Evolutionary conservation across 2,888 invertebrate genomes (phyloP), one percentile per base, ranked within the genome.

Genomic region (Petrolisthes manimaculis): DNA sequence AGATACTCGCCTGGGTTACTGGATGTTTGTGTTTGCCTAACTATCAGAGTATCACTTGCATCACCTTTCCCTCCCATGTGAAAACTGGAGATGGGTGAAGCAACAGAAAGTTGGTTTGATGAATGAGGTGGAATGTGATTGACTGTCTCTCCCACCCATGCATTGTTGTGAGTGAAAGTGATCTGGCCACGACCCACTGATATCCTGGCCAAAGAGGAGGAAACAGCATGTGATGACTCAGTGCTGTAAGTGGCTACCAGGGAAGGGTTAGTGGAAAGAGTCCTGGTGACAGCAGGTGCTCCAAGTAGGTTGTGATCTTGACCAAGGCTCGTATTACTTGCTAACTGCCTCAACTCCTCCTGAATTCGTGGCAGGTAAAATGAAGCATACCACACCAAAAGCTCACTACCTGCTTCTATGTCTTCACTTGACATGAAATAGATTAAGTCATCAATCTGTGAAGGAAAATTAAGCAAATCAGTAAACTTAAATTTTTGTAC

Each of bases 311-410:
- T 86, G 14, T 75, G 81, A 24, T 37, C 37, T 4, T 71, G 18
- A 53, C 21, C 12, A 4, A n/a, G 14, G 37, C 37, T 37, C 2
- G 37, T 37, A 2, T 37, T 37, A 21, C 61, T 54, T 61, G 75
- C 81, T 5, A 86, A 61, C 5, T 67, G 37, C 56, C 71, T 69
- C 56, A 83, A 21, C 67, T 87, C 87, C 18, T 87, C 79, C 79
- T 83, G 93, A 93, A 95, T 93, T 92, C 94, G 94, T 83, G 92
- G 92, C 1, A 94, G 95, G 92, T 95, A 95, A 92, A 94, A 93
- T 0, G 94, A 94, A 1, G 95, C 94, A 92, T 95, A 95, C 94
- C 95, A 95, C 14, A 95, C 95, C 89, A 93, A 93, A 8, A 95
- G 92, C 89, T 93, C 93, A 90, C 94, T 94, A 3, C 94, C 94